A percentile compares a stretch with the other conserved stretches of the same genome.
Evolutionary conservation across 2,888 invertebrate genomes (phyloP).

Genomic region (Dermolepida albohirtum): DNA sequence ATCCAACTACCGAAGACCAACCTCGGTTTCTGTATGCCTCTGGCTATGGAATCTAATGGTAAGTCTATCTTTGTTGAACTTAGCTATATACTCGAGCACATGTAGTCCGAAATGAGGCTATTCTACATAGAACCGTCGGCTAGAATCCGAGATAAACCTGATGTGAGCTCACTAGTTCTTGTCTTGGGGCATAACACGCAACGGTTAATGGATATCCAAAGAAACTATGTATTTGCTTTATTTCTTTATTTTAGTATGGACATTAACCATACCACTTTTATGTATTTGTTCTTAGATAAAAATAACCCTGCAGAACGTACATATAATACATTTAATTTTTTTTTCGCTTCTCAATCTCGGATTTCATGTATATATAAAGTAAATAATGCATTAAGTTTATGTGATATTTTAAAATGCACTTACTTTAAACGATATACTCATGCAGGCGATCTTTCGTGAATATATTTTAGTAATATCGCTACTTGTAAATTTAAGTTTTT

Average conservation of each 20-base stretch:
- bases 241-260: slow-evolving; percentile 46
- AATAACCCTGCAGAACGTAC: slow-evolving; percentile 20
- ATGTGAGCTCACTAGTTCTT: slow-evolving; percentile 49
- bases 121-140: slow-evolving; percentile 52
- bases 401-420: too few relatives aligned
- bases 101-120: slow-evolving; percentile 53
- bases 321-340: slow-evolving; percentile 6
- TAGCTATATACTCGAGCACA: slow-evolving; percentile 46
- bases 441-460: too few relatives aligned
- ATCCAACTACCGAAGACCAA: slow-evolving; percentile 80
- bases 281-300: slow-evolving; percentile 26
- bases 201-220: slow-evolving; percentile 53
- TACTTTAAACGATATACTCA: too few relatives aligned
- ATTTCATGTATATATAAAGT: too few relatives aligned
- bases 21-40: slow-evolving; percentile 82
- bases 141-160: slow-evolving; percentile 54
- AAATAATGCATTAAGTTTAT: too few relatives aligned
- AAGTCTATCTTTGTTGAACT: slow-evolving; percentile 52
- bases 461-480: too few relatives aligned
- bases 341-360: slow-evolving; percentile 5
- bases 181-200: slow-evolving; percentile 50
- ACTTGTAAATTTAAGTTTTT: not conserved
- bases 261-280: slow-evolving; percentile 40
- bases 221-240: slow-evolving; percentile 49
- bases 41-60: slow-evolving; percentile 89